These are phyloP conservation scores for Chroicocephalus ridibundus DNA, from an alignment of 2,113 vertebrate species.

Conservation along the genomic window DNA sequence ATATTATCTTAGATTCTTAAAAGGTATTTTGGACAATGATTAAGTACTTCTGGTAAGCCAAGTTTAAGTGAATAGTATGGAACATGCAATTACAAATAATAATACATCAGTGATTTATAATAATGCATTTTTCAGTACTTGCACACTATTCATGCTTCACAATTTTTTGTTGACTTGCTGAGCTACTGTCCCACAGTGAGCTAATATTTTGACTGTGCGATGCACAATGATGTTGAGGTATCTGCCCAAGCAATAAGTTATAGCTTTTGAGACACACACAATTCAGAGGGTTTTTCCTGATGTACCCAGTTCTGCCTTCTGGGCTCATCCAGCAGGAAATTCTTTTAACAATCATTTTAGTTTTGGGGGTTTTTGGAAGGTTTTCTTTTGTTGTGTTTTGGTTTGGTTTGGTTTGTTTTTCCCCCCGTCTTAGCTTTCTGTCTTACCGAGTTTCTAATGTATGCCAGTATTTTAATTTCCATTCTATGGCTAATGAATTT, in stretches of 20 bases:
- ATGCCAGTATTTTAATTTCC: background rate
- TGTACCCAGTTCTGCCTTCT: background rate
- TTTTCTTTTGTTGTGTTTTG: background rate
- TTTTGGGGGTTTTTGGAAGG: rapidly evolving
- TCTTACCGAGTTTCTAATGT: background rate
- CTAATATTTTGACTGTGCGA: background rate
- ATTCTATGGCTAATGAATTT: background rate
- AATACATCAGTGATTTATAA: background rate
- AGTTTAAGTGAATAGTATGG: background rate
- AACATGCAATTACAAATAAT: background rate
- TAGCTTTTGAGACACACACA: background rate
- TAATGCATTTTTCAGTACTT: background rate
- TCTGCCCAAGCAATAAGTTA: background rate
- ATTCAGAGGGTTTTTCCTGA: background rate
- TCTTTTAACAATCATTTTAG: background rate
- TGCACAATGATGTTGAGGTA: background rate
- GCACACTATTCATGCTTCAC: background rate
- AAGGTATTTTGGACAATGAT: background rate
- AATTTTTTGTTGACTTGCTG: background rate
- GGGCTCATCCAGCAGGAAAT: background rate
- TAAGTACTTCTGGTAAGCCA: background rate
- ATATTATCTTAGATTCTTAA: background rate
- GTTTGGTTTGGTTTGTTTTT: background rate
- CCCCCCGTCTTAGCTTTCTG: background rate
- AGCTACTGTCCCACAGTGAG: background rate